These are phyloP conservation scores for Arrhopalites spinosus DNA, from an alignment of 2,888 invertebrate species.

Conservation along the genomic window DNA sequence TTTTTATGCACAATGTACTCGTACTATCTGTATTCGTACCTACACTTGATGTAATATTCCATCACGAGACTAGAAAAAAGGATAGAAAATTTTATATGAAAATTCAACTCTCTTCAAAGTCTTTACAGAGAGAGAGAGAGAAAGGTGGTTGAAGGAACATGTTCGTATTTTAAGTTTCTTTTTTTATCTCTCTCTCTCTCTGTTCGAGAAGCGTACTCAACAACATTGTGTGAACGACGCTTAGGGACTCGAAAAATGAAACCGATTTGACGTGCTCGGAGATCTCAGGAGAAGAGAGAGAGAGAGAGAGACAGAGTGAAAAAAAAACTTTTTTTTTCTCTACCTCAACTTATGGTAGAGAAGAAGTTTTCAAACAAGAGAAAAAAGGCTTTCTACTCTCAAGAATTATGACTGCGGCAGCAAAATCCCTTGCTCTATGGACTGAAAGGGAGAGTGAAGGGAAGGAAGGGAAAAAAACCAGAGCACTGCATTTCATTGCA, in stretches of 20 bases:
- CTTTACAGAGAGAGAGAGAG: no score
- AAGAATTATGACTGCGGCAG: slow-evolving; percentile 54
- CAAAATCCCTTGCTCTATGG: slow-evolving; percentile 40
- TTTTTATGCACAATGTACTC: no score
- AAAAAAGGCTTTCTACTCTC: slow-evolving; percentile 39
- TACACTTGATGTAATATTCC: background rate
- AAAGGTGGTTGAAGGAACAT: background rate
- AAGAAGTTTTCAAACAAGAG: slow-evolving; percentile 54
- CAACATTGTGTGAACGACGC: slow-evolving; percentile 7
- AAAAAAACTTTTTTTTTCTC: background rate
- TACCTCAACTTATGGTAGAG: slow-evolving; percentile 3
- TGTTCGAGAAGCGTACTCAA: slow-evolving; percentile 1
- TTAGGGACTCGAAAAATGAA: slow-evolving; percentile 18
- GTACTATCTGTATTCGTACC: background rate
- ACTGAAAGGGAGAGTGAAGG: background rate
- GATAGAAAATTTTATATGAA: no score
- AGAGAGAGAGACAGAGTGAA: background rate
- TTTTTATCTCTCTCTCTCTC: background rate
- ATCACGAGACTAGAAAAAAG: background rate
- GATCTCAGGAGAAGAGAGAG: background rate
- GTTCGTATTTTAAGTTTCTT: slow-evolving; percentile 4
- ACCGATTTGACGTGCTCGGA: slow-evolving; percentile 7
- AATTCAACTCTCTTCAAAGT: no score
- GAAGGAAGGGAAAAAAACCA: background rate
- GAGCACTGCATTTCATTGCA: slow-evolving; percentile 24